Evolutionary conservation across 2,113 vertebrate species (phyloP), one percentile per base, ranked within the genome.

Genomic region (Tetrao urogallus): DNA sequence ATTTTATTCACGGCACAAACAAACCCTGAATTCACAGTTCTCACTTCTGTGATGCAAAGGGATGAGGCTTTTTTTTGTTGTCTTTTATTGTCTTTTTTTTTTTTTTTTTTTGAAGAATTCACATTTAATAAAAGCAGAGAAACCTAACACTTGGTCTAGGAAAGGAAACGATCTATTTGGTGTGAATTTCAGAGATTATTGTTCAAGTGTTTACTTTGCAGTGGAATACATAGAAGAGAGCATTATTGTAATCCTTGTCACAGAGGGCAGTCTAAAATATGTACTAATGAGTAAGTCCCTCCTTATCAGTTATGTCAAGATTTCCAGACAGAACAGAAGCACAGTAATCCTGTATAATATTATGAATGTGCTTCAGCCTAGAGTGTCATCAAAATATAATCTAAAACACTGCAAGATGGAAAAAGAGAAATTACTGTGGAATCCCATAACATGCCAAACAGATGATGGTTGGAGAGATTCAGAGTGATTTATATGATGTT

Each of bases 371-470:
- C 36, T 88, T 80, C 69, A 70, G 43, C 11, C 66, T 45, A 63
- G 40, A 88, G 83, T 88, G 76, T 83, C 91, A 94, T 72, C 82
- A 86, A 76, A 4, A 1, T 11, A 69, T 19, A 91, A 86, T 74
- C 89, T 60, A 71, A 88, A 80, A 74, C 24, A 86, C n/a, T 38
- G 34, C 32, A 38, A 38, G 60, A 43, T 12, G 57, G 84, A 94
- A 95, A 95, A 96, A 92, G 42, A 82, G 30, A 67, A 89, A 94
- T 47, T 71, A 43, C 45, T 90, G 89, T 93, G 87, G 82, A 60
- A 88, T 73, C 48, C 2, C 1, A 0, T 61, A 90, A 82, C 70
- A 25, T 43, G 80, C 38, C 90, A 90, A 86, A 84, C 1, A 86
- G 81, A 72, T 85, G 82, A 90, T n/a, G 38, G 61, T 0, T 90